Conservation (phyloP, 1,140 invertebrate genomes). For the Monomorium pharaonis region DNA sequence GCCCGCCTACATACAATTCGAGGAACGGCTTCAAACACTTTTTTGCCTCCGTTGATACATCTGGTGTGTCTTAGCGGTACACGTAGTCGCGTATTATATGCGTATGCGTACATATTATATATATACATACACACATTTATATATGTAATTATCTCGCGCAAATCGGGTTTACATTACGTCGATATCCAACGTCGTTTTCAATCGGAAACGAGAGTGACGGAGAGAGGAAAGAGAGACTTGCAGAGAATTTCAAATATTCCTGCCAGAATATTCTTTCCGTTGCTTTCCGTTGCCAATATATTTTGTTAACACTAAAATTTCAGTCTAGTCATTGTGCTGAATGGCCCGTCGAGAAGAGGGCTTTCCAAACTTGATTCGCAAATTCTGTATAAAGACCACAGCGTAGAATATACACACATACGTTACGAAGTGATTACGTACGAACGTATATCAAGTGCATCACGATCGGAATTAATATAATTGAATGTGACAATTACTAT, state of each 20-base stretch:
- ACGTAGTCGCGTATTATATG: background rate
- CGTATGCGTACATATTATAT: constrained; percentile 68
- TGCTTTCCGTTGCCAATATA: constrained; percentile 56
- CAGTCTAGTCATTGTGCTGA: constrained; percentile 82
- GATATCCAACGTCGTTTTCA: constrained; percentile 57
- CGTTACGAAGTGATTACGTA: background rate
- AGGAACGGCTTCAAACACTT: background rate
- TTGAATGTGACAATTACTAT: constrained; percentile 27
- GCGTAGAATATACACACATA: background rate
- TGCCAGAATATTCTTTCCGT: constrained; percentile 45
- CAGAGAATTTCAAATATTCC: constrained; percentile 56
- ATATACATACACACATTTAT: constrained; percentile 75
- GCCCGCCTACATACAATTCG: constrained; percentile 14
- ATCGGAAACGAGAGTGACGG: constrained; percentile 22
- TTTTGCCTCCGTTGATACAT: background rate
- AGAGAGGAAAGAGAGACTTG: constrained; percentile 53
- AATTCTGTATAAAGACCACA: constrained; percentile 64
- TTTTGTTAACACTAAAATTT: constrained; percentile 76
- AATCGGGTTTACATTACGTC: constrained; percentile 70
- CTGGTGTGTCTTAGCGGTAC: background rate
- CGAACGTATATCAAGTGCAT: background rate
- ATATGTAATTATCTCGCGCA: constrained; percentile 66
- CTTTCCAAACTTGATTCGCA: constrained; percentile 80
- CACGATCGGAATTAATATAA: background rate
- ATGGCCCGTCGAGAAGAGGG: constrained; percentile 84